Base-by-base conservation (phyloP, 2,797 vertebrate species). In the Aeoliscus strigatus region DNA sequence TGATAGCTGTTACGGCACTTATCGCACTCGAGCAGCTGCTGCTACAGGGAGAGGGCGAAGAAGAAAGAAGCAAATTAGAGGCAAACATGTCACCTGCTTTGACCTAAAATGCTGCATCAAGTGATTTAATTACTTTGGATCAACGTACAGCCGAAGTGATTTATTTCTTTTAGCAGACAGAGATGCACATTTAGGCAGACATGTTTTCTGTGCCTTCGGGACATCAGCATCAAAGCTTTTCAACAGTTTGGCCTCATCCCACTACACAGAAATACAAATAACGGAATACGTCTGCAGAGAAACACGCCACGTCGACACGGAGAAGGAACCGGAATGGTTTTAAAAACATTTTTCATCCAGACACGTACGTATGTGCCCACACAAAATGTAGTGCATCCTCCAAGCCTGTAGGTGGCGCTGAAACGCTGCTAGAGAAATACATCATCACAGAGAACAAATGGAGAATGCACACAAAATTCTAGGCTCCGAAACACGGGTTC, bases 1-100 rank as follows among this genome's bases (percentile, higher is more conserved):
- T 99, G 96, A 90, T 95, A 99, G 90, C 94, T 97, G 91, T 98
- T 99, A 86, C 91, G 93, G 93, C 96, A 99, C 92, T 98, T 99
- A 82, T 94, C 92, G 68, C 96, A 99, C 88, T 99, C 94, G 73
- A 99, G 89, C 81, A 99, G 86, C 81, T 96, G 92, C 90, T 96
- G 64, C 34, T 60, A 51, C 28, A 56, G 9, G 9, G 27, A 48
- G 27, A 69, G 13, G 35, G 5, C 39, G 8, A 23, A 55, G 50
- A 60, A 39, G 11, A 40, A 25, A 58, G 8, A 39, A 34, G 10
- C 3, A 16, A 39, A 32, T 41, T 6, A 6, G 18, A 3, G 6
- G 6, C 6, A 21, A 21, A 21, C 6, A 21, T 21, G 3, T 21
- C 18, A 21, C 18, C 18, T 21, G 18, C 3, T 21, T 21, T 21